These are phyloP conservation scores for Portevinia maculata DNA, from an alignment of 2,888 invertebrate genomes.

Conservation along the genomic window DNA sequence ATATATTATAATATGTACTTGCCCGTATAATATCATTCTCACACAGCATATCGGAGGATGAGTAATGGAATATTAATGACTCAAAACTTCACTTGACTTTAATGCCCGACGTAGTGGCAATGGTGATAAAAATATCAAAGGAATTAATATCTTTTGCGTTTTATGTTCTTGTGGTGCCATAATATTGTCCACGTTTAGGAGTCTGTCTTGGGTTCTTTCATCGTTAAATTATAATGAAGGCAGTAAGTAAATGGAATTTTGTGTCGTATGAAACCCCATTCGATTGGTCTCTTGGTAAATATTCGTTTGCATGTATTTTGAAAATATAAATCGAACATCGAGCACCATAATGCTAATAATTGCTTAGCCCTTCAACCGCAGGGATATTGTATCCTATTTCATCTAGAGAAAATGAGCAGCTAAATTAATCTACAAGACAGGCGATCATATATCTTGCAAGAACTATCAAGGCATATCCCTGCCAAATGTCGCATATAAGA, in stretches of 20 bases:
- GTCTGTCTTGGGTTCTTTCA: background rate
- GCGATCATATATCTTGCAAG: too few species aligned
- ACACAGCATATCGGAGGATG: slow-evolving; percentile 8
- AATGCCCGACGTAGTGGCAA: slow-evolving; percentile 22
- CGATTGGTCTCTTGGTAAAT: too few species aligned
- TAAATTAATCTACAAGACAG: too few species aligned
- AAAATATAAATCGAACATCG: too few species aligned
- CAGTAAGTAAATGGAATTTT: background rate
- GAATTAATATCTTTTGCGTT: slow-evolving; percentile 5
- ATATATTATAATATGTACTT: background rate
- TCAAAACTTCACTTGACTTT: slow-evolving; percentile 45
- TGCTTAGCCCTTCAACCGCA: too few species aligned
- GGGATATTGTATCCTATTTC: too few species aligned
- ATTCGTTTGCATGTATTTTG: too few species aligned
- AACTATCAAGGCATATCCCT: too few species aligned
- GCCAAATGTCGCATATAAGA: too few species aligned
- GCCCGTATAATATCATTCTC: background rate
- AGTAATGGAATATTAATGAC: slow-evolving; percentile 67
- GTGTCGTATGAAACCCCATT: background rate
- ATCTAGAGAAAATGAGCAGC: too few species aligned
- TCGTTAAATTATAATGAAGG: slow-evolving; percentile 1
- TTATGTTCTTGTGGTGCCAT: background rate
- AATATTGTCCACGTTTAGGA: slow-evolving; percentile 6
- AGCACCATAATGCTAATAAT: too few species aligned
- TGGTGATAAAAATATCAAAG: slow-evolving; percentile 2